Percentiles rank a stretch among this genome's conserved stretches.
Conservation (phyloP, 2,888 invertebrate species). For the Acanthococcus lagerstroemiae region DNA sequence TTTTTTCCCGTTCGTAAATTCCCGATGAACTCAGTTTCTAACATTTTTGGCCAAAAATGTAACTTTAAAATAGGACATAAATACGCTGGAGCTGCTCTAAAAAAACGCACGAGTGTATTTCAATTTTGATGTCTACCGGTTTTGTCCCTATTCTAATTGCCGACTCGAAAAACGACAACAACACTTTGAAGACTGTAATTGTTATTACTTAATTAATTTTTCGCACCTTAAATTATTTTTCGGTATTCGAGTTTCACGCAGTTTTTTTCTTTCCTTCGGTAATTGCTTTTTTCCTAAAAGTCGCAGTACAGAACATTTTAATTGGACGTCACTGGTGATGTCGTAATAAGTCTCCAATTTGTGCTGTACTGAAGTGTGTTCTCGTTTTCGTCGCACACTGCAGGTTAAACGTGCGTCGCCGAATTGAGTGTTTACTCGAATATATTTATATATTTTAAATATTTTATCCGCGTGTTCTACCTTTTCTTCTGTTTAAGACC, state of each 20-base stretch:
- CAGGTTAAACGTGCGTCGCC: not conserved
- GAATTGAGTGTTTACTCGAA: not conserved
- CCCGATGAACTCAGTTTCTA: no score
- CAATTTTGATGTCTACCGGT: no score
- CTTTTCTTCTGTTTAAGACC: not conserved
- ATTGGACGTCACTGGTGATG: not conserved
- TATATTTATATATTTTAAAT: no score
- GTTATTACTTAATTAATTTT: constrained; percentile 1
- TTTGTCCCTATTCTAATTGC: no score
- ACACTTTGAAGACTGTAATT: not conserved
- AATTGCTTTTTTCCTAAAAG: not conserved
- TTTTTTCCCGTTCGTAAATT: no score
- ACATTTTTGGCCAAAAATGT: no score
- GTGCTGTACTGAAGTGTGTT: no score
- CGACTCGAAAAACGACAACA: no score
- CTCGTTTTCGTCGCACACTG: not conserved
- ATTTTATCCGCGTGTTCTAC: no score
- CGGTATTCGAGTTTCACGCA: not conserved
- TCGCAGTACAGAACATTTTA: not conserved
- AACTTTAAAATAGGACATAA: no score
- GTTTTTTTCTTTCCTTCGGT: not conserved
- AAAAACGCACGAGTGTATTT: no score
- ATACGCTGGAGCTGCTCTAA: no score
- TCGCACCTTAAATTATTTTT: not conserved
- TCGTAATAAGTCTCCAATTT: not conserved